Base-by-base conservation (phyloP, 2,113 vertebrate species). In the Dunckerocampus dactyliophorus region DNA sequence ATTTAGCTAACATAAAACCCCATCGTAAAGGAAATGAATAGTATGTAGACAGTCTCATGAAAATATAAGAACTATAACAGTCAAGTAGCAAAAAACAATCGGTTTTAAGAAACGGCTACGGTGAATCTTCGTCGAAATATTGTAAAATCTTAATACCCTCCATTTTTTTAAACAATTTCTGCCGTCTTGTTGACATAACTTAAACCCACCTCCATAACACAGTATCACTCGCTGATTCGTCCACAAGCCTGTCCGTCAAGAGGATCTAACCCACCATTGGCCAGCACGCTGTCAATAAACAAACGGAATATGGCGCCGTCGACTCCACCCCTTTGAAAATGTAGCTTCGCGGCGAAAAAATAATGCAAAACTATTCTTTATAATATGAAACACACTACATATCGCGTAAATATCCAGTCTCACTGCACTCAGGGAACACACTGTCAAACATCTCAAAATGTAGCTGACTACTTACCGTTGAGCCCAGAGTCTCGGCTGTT, bases 401-500 rank as follows among this genome's bases (percentile, higher is more conserved):
- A 0, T 42, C 3, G 1, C 8, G 14, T 6, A 60, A 24, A 14
- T 1, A 42, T 0, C 24, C 2, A 50, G 0, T 5, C 0, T 5
- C 1, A 7, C 5, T 12, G 14, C 13, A 6, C 14, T n/a, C 8
- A 51, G 3, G 13, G 34, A 16, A 39, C 2, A 11, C 46, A 39
- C 45, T 61, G 70, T 54, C 66, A 78, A 54, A 39, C 17, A 3
- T 0, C 17, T 6, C 2, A 8, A 56, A 56, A 56, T 15, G 19
- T 7, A 56, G 3, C 12, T 13, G 8, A 0, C 28, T 9, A 51
- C 80, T 72, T 47, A 92, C 90, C 90, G 73, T 92, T 89, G 59
- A 92, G 87, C 75, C 88, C 88, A 5, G 87, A 67, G 63, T 90
- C 89, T 74, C 82, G 88, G 79, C 82, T 82, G 74, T 79, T 88